A percentile compares a stretch with the other conserved stretches of the same genome.
Evolutionary conservation across 2,797 vertebrate species (phyloP).

Genomic region (Leptatherina wallacei): DNA sequence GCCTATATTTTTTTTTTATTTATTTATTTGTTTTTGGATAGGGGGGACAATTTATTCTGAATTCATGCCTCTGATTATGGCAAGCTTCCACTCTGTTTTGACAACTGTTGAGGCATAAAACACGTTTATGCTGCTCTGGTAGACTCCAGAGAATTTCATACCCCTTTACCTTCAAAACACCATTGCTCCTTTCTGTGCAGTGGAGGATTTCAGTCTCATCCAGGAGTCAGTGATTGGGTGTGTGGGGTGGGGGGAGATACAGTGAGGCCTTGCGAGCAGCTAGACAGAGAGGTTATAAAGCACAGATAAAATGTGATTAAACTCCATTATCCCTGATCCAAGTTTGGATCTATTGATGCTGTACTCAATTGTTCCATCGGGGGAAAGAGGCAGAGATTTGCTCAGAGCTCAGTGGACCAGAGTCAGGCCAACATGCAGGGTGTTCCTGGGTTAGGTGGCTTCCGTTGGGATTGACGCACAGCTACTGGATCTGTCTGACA

Average conservation of each 20-base stretch:
- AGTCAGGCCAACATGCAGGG: conserved; percentile 26
- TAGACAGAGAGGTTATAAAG: conserved; percentile 16
- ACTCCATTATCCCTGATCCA: conserved; percentile 42
- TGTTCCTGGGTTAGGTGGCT: conserved; percentile 36
- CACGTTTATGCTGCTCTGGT: background rate
- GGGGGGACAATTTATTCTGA: background rate
- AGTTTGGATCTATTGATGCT: conserved; percentile 5
- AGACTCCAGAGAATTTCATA: background rate
- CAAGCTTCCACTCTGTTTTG: background rate
- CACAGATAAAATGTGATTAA: conserved; percentile 35
- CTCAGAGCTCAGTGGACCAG: conserved; percentile 45
- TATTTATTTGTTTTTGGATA: too few relatives aligned
- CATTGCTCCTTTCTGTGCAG: background rate
- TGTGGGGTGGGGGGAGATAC: conserved; percentile 14
- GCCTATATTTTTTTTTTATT: too few relatives aligned
- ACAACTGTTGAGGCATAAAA: background rate
- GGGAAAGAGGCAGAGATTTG: conserved; percentile 37
- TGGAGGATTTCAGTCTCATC: conserved; percentile 11
- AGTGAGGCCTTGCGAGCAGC: conserved; percentile 1
- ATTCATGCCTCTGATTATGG: background rate
- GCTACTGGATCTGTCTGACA: conserved; percentile 15
- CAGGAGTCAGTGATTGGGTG: background rate
- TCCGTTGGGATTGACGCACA: conserved; percentile 34
- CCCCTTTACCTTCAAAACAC: background rate
- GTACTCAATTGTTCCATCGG: conserved; percentile 20